Percentiles rank a stretch among this genome's conserved stretches.
Conservation (phyloP, 1,140 invertebrate species). For the Listronotus oregonensis region DNA sequence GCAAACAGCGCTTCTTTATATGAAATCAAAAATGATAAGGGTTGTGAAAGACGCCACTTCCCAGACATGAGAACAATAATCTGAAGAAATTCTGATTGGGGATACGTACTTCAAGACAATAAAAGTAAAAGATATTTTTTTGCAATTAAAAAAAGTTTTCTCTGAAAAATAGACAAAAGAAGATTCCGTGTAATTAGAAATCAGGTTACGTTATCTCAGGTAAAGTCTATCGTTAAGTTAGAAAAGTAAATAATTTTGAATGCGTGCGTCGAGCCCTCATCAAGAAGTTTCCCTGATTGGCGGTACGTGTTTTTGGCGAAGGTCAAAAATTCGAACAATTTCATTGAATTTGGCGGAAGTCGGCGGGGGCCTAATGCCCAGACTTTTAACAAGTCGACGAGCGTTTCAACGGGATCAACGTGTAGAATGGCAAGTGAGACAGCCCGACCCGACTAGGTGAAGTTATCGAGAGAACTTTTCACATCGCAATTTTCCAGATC, state of each 20-base stretch:
- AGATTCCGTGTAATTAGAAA: constrained; percentile 17
- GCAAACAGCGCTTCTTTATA: too few species aligned
- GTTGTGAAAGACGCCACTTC: too few species aligned
- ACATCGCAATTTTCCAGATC: constrained; percentile 39
- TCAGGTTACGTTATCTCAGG: constrained; percentile 30
- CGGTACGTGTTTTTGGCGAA: constrained; percentile 40
- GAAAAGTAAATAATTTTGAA: constrained; percentile 40
- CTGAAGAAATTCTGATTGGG: too few species aligned
- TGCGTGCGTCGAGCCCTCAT: constrained; percentile 37
- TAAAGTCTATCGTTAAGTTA: constrained; percentile 34
- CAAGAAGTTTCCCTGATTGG: constrained; percentile 40
- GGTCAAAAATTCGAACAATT: constrained; percentile 41
- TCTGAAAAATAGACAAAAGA: too few species aligned
- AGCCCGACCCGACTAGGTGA: constrained; percentile 26
- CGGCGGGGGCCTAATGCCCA: constrained; percentile 35
- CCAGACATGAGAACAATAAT: too few species aligned
- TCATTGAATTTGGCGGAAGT: constrained; percentile 42
- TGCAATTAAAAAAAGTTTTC: too few species aligned
- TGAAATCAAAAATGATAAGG: too few species aligned
- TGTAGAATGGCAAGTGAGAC: constrained; percentile 35
- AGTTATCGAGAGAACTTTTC: constrained; percentile 35
- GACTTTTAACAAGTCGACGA: constrained; percentile 39
- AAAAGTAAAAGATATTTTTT: too few species aligned
- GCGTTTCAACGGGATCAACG: constrained; percentile 36
- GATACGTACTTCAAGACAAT: too few species aligned